These are phyloP conservation scores for Probosciger aterrimus DNA, from an alignment of 2,113 vertebrate genomes.

Conservation along the genomic window DNA sequence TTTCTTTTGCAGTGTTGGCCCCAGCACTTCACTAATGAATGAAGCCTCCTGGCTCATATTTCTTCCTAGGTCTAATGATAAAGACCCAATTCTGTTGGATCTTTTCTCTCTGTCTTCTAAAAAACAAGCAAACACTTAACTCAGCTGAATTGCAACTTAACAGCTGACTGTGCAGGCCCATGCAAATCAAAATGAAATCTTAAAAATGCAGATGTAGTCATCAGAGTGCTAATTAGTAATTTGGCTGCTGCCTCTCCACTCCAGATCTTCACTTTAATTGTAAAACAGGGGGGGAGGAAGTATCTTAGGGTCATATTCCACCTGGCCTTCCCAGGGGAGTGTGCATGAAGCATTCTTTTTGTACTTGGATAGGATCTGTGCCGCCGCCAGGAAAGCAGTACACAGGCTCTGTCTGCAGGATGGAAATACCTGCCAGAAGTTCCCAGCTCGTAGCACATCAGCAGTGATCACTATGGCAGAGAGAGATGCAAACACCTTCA, in stretches of 20 bases:
- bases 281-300: background rate
- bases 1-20: background rate
- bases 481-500: background rate
- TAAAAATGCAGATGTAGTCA: conserved; percentile 40
- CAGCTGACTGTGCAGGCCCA: conserved; percentile 22
- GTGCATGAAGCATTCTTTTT: background rate
- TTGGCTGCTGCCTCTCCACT: conserved; percentile 8
- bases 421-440: background rate
- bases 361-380: background rate
- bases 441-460: background rate
- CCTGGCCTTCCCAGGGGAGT: background rate
- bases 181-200: conserved; percentile 46
- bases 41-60: background rate
- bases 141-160: conserved; percentile 18
- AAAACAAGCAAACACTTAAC: conserved; percentile 27
- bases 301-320: background rate
- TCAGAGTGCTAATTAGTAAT: conserved; percentile 44
- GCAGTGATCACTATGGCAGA: background rate
- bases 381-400: background rate
- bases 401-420: background rate
- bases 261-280: conserved; percentile 19
- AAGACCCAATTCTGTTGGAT: background rate
- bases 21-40: background rate
- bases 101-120: background rate
- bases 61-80: background rate